Base-by-base conservation (phyloP, 2,888 invertebrate genomes). In the Octonoba sinensis region DNA sequence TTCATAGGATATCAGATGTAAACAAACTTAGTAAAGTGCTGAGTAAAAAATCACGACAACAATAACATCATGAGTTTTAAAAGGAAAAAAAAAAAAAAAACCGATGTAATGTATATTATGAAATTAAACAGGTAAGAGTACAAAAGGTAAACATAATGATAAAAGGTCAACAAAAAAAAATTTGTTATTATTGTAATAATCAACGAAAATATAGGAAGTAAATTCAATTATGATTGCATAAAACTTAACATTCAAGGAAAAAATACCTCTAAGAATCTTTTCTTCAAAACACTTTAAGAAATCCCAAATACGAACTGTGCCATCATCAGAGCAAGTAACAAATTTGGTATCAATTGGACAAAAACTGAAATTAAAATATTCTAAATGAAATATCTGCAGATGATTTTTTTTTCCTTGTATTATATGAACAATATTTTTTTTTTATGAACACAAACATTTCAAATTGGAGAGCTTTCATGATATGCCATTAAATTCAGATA, bases 321-420 rank as follows among this genome's bases (percentile, higher is more conserved):
- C 99, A 90, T 99, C 99, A 90, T 99, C 99, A 83, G 99, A 99
- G 91, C 99, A 99, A 81, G 99, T 97, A 44, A 96, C 98, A 91
- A 99, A 96, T 91, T 99, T 99, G 88, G 93, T 93, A 92, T 99
- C 99, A 88, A 95, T 95, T 74, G 99, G 99, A 91, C 98, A 96
- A 92, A 99, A 99, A 93, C 99, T 99, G 90, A 86, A 85, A 72
- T 62, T 15, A 44, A 18, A 54, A 54, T 16, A 54, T 3, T 18
- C n/a, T 2, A 54, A 18, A 54, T 54, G 3, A 54, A 54, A 54
- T 54, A 36, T 36, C 8, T 36, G 36, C 36, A 36, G 11, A 6
- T 36, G 36, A 36, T 36, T 36, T 36, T 11, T 36, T 6, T 36
- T 36, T 36, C 8, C n/a, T n/a, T n/a, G n/a, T n/a, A n/a, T n/a